These are phyloP conservation scores for Agapetus fuscipes DNA, from an alignment of 2,888 invertebrate species.

Conservation along the genomic window DNA sequence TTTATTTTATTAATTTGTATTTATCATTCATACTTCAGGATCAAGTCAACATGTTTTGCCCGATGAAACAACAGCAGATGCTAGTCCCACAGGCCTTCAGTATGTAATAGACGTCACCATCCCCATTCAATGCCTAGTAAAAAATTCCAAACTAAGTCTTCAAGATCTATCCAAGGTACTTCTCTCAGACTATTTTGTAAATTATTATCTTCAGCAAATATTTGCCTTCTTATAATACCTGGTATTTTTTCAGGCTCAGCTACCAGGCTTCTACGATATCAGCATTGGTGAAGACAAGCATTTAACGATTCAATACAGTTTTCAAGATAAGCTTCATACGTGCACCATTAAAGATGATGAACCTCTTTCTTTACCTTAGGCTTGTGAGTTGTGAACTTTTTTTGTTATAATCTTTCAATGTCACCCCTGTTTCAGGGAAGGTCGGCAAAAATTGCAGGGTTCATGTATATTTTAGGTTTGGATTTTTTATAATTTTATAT, in stretches of 20 bases:
- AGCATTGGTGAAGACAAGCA: slow-evolving; percentile 88
- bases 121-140: slow-evolving; percentile 87
- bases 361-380: slow-evolving; percentile 64
- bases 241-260: slow-evolving; percentile 62
- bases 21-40: slow-evolving; percentile 24
- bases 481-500: too few relatives aligned
- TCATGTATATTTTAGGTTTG: too few relatives aligned
- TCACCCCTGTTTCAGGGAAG: too few relatives aligned
- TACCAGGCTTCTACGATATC: slow-evolving; percentile 96
- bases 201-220: background rate
- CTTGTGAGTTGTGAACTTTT: background rate
- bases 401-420: too few relatives aligned
- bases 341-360: slow-evolving; percentile 73
- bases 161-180: slow-evolving; percentile 78
- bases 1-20: background rate
- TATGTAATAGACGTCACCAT: slow-evolving; percentile 87
- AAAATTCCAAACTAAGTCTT: slow-evolving; percentile 78
- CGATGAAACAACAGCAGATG: slow-evolving; percentile 30
- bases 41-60: slow-evolving; percentile 29
- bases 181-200: background rate
- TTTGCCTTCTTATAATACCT: slow-evolving; percentile 18
- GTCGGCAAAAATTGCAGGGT: too few relatives aligned
- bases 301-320: slow-evolving; percentile 77
- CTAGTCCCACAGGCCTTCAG: slow-evolving; percentile 27
- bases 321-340: slow-evolving; percentile 68